Evolutionary conservation across 1,140 invertebrate species (phyloP).

Genomic region (Sesamia nonagrioides): DNA sequence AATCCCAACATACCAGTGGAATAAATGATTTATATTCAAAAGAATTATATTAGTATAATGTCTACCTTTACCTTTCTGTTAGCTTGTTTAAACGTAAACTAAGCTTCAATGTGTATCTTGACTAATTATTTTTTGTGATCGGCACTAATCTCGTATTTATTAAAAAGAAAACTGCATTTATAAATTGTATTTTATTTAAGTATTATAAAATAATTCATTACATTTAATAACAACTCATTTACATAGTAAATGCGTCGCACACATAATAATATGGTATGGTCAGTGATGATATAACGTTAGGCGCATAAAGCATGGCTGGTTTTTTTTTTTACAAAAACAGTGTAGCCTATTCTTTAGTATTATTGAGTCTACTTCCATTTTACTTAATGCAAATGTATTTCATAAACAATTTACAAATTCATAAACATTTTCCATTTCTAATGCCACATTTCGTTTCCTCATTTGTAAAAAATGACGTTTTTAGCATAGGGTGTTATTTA

Average conservation of each 20-base stretch:
- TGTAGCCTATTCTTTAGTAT: too few species aligned
- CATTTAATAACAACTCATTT: conserved; percentile 52
- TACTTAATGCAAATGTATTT: too few species aligned
- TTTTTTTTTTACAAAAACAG: not conserved
- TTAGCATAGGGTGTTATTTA: too few species aligned
- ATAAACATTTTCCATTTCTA: too few species aligned
- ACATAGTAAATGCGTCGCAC: conserved; percentile 63
- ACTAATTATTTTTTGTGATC: conserved; percentile 21
- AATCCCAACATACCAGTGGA: conserved; percentile 12
- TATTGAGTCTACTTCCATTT: too few species aligned
- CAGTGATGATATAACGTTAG: not conserved
- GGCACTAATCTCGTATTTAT: conserved; percentile 47
- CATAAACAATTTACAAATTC: too few species aligned
- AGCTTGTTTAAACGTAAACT: conserved; percentile 16
- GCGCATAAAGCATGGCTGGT: not conserved
- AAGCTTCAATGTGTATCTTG: conserved; percentile 32
- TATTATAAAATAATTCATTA: conserved; percentile 43
- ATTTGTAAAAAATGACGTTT: too few species aligned
- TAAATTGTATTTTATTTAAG: conserved; percentile 49
- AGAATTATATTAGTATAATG: not conserved
- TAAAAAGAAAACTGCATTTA: conserved; percentile 49
- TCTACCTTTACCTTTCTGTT: conserved; percentile 13
- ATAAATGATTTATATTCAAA: conserved; percentile 11
- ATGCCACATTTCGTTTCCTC: too few species aligned
- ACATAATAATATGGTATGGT: conserved; percentile 6